Evolutionary conservation across 2,888 invertebrate genomes (phyloP).

Genomic region (Aplocera efformata): DNA sequence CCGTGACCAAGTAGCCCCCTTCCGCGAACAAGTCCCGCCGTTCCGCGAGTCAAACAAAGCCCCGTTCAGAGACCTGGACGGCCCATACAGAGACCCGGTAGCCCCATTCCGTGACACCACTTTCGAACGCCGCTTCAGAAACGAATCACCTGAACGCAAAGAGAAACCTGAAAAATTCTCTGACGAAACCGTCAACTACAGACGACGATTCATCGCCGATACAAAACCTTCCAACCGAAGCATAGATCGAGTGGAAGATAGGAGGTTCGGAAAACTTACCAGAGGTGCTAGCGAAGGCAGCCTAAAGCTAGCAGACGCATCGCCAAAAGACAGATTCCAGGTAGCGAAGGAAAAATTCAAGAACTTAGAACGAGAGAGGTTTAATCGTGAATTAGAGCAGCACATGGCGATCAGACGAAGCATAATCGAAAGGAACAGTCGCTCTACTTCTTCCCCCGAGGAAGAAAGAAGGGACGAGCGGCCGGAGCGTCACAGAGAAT

Average conservation of each 20-base stretch:
- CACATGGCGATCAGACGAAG: slow-evolving; percentile 76
- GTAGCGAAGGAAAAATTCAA: slow-evolving; percentile 93
- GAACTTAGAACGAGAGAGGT: slow-evolving; percentile 86
- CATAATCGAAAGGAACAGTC: slow-evolving; percentile 74
- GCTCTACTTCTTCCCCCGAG: slow-evolving; percentile 78
- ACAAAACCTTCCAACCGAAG: slow-evolving; percentile 69
- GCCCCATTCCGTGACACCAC: slow-evolving; percentile 37
- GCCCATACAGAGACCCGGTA: slow-evolving; percentile 56
- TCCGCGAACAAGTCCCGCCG: slow-evolving; percentile 40
- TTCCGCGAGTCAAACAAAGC: slow-evolving; percentile 47
- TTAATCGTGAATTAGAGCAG: slow-evolving; percentile 78
- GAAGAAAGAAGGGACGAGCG: slow-evolving; percentile 76
- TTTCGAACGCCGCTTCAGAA: slow-evolving; percentile 67
- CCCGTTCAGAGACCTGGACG: slow-evolving; percentile 57
- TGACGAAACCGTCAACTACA: slow-evolving; percentile 60
- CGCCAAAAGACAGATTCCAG: slow-evolving; percentile 89
- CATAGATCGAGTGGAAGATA: slow-evolving; percentile 70
- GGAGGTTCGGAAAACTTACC: slow-evolving; percentile 66
- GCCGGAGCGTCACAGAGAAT: slow-evolving; percentile 64
- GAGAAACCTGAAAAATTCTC: slow-evolving; percentile 60
- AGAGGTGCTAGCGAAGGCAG: slow-evolving; percentile 72
- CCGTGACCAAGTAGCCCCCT: slow-evolving; percentile 55
- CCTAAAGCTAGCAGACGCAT: slow-evolving; percentile 64
- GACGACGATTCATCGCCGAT: slow-evolving; percentile 75
- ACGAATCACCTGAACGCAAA: slow-evolving; percentile 63